Conservation (phyloP, 2,797 vertebrate genomes). For the Sphenopsis melanotis region DNA sequence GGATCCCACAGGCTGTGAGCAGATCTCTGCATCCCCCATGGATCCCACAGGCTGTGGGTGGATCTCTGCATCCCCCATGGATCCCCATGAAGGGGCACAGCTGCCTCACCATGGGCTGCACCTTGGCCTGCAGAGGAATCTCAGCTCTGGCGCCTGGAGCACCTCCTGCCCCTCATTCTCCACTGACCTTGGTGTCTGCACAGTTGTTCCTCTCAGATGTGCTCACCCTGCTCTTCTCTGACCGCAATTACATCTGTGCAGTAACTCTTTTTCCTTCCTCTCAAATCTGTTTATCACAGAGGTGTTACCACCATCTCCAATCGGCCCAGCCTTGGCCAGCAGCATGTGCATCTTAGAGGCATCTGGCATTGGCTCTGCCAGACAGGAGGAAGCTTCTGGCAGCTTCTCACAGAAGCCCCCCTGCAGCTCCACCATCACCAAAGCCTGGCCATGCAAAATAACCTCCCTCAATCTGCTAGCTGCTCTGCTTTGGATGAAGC, state of each 20-base stretch:
- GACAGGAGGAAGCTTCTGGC: neutral
- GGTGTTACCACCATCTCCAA: too few species aligned
- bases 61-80: neutral
- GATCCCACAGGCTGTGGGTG: neutral
- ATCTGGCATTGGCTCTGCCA: neutral
- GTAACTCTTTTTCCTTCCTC: too few species aligned
- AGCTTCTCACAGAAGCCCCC: neutral
- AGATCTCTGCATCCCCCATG: neutral
- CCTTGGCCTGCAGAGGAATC: too few species aligned
- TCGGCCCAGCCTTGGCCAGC: neutral
- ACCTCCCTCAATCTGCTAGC: neutral
- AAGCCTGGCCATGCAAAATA: neutral
- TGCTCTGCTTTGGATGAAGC: neutral
- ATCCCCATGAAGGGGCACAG: neutral
- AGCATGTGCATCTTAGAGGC: neutral
- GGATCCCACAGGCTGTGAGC: neutral
- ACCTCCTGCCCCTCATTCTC: too few species aligned
- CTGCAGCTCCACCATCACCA: neutral
- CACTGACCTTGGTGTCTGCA: too few species aligned
- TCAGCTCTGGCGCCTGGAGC: too few species aligned
- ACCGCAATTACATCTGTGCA: too few species aligned
- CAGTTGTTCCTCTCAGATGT: too few species aligned
- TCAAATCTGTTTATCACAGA: too few species aligned
- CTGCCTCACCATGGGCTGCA: neutral
- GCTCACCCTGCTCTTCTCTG: too few species aligned